Conservation (phyloP, 2,888 invertebrate species). For the Drosophila mulleri region DNA sequence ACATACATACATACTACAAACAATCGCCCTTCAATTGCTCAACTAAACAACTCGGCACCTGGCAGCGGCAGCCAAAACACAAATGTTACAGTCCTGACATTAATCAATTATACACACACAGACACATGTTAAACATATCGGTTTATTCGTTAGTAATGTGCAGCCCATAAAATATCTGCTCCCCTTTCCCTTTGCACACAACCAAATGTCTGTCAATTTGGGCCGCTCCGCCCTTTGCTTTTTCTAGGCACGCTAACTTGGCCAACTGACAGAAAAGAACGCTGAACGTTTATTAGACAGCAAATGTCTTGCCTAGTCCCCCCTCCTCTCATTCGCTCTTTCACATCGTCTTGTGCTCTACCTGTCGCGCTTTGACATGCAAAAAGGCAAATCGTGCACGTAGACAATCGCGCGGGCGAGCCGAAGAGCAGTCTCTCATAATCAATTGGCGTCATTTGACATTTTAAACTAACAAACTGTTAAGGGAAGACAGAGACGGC, state of each 20-base stretch:
- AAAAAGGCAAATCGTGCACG: slow-evolving; percentile 69
- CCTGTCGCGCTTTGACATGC: slow-evolving; percentile 76
- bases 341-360: slow-evolving; percentile 39
- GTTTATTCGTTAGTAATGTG: slow-evolving; percentile 34
- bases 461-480: slow-evolving; percentile 69
- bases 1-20: background rate
- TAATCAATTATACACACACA: slow-evolving; percentile 64
- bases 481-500: slow-evolving; percentile 41
- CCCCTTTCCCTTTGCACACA: background rate
- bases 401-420: slow-evolving; percentile 12
- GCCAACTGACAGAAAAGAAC: slow-evolving; percentile 60
- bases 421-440: slow-evolving; percentile 64
- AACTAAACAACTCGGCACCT: slow-evolving; percentile 72
- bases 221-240: slow-evolving; percentile 56
- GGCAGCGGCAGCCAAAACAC: slow-evolving; percentile 60
- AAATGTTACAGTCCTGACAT: slow-evolving; percentile 70
- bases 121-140: slow-evolving; percentile 20
- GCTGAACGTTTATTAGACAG: slow-evolving; percentile 76
- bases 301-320: slow-evolving; percentile 62
- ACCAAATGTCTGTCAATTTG: slow-evolving; percentile 56
- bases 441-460: slow-evolving; percentile 81
- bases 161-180: slow-evolving; percentile 31
- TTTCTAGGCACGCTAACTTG: slow-evolving; percentile 67
- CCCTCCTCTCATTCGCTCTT: background rate
- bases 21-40: slow-evolving; percentile 52